A percentile compares a stretch with the other conserved stretches of the same genome.
Evolutionary conservation across 2,113 vertebrate species (phyloP).

Genomic region (Steatornis caripensis): DNA sequence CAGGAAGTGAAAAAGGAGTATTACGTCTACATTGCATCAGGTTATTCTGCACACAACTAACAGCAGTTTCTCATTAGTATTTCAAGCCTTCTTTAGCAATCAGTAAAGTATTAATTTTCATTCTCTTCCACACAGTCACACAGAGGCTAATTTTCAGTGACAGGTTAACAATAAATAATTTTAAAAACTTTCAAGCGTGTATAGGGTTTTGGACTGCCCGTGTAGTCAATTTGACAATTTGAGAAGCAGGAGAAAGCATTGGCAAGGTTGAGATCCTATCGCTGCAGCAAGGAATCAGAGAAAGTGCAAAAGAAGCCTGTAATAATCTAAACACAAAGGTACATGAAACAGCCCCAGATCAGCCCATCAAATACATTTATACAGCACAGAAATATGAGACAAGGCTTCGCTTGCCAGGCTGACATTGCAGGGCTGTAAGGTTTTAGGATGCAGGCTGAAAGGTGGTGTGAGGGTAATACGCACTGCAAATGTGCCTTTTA

Average conservation of each 20-base stretch:
- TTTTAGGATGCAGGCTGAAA: not conserved
- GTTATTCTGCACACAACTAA: not conserved
- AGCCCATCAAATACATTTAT: not conserved
- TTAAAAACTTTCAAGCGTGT: not conserved
- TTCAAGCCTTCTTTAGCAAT: not conserved
- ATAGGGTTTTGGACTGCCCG: not conserved
- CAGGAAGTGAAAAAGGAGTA: not conserved
- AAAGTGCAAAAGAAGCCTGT: not conserved
- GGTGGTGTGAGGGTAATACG: fast-evolving
- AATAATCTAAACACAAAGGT: not conserved
- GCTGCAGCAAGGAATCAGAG: not conserved
- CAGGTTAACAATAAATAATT: conserved; percentile 4
- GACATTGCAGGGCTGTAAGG: fast-evolving
- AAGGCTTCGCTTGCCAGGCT: not conserved
- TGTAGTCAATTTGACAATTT: not conserved
- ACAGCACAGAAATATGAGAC: not conserved
- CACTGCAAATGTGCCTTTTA: not conserved
- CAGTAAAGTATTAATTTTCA: not conserved
- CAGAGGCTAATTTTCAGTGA: not conserved
- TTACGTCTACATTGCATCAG: not conserved
- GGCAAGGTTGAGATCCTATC: not conserved
- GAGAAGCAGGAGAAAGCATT: not conserved
- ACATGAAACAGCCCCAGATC: not conserved
- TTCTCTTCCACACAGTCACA: not conserved
- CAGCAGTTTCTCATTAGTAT: not conserved